These are phyloP conservation scores for Gambelia wislizenii DNA, from an alignment of 2,797 vertebrate genomes.

Conservation along the genomic window DNA sequence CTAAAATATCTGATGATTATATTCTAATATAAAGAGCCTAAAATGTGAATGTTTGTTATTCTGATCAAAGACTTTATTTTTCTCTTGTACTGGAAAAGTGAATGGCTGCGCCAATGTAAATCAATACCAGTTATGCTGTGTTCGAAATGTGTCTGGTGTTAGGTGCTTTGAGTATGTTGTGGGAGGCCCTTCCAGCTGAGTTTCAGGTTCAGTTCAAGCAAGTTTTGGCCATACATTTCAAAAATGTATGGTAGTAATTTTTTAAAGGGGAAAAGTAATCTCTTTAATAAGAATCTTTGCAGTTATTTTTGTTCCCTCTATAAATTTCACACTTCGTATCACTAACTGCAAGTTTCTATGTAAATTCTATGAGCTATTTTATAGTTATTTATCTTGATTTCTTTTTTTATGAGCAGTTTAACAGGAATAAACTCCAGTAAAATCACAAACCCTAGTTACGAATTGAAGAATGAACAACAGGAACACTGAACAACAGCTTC, in stretches of 20 bases:
- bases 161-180: neutral
- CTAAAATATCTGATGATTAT: neutral
- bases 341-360: neutral
- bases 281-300: neutral
- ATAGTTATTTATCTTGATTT: slow-evolving; percentile 27
- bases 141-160: neutral
- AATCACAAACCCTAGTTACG: neutral
- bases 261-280: neutral
- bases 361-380: slow-evolving; percentile 29
- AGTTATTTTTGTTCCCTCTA: slow-evolving; percentile 8
- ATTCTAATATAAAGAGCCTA: neutral
- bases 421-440: slow-evolving; percentile 5
- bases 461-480: neutral
- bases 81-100: slow-evolving; percentile 1
- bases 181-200: neutral
- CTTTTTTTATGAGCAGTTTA: slow-evolving; percentile 10
- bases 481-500: slow-evolving; percentile 9
- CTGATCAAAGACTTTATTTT: neutral
- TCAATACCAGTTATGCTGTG: neutral
- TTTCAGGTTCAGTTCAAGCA: slow-evolving; percentile 1
- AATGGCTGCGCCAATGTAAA: neutral
- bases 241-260: slow-evolving; percentile 23
- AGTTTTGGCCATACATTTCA: neutral
- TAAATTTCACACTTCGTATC: slow-evolving; percentile 1
- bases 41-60: slow-evolving; percentile 10